Base-by-base conservation (phyloP, 2,113 vertebrate species). In the Macquaria australasica region DNA sequence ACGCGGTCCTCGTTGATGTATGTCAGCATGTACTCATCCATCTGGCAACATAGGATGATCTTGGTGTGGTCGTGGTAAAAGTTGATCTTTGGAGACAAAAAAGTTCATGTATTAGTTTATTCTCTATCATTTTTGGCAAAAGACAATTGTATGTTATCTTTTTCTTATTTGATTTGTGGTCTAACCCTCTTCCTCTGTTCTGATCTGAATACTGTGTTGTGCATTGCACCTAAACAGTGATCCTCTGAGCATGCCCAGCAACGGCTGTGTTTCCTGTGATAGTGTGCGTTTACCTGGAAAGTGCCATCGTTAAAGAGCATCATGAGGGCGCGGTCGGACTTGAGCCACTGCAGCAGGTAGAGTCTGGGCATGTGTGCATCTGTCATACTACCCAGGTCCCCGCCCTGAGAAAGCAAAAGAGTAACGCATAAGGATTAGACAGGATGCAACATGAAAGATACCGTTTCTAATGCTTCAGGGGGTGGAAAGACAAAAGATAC, bases 241-340 rank as follows among this genome's bases (percentile, higher is more conserved):
- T 58, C 23, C 56, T 70, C 45, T 68, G 76, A 75, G 56, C 83
- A 69, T 84, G 72, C 82, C 45, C 74, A 75, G 73, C 70, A 88
- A 88, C 31, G 1, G 34, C 39, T 50, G 9, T 43, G 56, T 71
- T 81, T 82, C 25, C 4, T 25, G 8, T 55, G 2, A 31, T 9
- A n/a, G 73, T 37, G 18, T 20, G 76, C 71, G 89, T 91, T 96
- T 97, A 99, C 98, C 96, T 99, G 98, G 94, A 99, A 99, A 0
- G 98, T 99, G 96, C 98, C 97, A 34, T 99, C 97, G 50, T 98
- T 99, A 91, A 99, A 99, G 28, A 99, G 97, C 98, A 99, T 99
- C 97, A 99, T 97, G 86, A 99, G 95, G 79, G 98, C 98, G 86
- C 97, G 97, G 93, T 99, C 98, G 41, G 98, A 99, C 91, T 99